These are phyloP conservation scores for Nasonia longicornis DNA, from an alignment of 1,140 invertebrate species.

Conservation along the genomic window DNA sequence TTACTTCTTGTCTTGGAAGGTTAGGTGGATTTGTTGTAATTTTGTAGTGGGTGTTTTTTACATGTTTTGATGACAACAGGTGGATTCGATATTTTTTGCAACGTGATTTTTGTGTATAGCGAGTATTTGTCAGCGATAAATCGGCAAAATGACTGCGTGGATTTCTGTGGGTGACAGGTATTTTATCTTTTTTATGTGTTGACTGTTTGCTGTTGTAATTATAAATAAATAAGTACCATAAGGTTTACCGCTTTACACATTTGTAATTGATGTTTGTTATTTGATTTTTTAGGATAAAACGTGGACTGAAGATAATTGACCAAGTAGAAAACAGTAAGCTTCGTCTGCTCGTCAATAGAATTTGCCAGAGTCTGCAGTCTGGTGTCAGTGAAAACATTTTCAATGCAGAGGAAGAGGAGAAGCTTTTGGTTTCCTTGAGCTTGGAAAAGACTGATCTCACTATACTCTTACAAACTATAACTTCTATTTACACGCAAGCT, in stretches of 20 bases:
- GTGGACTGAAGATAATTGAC: constrained; percentile 55
- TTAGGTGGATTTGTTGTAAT: too few species aligned
- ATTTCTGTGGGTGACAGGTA: constrained; percentile 39
- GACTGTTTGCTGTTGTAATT: not conserved
- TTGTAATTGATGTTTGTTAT: too few species aligned
- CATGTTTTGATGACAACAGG: too few species aligned
- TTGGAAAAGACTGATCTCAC: constrained; percentile 56
- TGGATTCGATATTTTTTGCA: too few species aligned
- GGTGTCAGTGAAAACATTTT: constrained; percentile 54
- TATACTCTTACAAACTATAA: constrained; percentile 57
- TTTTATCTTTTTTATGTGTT: not conserved
- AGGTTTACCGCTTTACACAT: not conserved
- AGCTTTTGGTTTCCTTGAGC: constrained; percentile 59
- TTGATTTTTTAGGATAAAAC: constrained; percentile 27
- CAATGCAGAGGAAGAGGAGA: constrained; percentile 61
- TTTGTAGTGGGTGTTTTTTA: too few species aligned
- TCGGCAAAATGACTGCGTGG: constrained; percentile 33
- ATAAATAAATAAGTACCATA: not conserved
- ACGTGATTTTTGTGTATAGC: not conserved
- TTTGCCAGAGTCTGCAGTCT: constrained; percentile 58
- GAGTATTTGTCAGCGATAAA: not conserved
- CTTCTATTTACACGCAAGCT: constrained; percentile 58
- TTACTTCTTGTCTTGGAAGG: not conserved
- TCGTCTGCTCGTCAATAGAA: constrained; percentile 58
- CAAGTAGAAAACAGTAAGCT: constrained; percentile 62